phyloP scores from a whole-genome alignment of 1,140 invertebrate genomes.

The Chlorops oryzae region DNA sequence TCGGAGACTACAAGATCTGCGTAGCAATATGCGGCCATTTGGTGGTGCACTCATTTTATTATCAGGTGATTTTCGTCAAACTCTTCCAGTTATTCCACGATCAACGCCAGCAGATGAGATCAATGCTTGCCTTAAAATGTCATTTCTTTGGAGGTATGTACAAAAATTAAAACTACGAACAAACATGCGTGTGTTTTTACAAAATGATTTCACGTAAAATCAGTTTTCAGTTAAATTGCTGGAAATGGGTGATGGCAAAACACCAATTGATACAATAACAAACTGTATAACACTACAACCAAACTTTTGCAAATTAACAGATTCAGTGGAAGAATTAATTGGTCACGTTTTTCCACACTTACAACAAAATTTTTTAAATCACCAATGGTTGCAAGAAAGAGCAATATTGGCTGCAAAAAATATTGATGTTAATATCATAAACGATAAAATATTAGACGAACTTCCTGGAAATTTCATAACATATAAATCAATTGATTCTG shows the following conservation, averaged over 20 bases:
- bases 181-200: slow-evolving; percentile 22
- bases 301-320: slow-evolving; percentile 4
- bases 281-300: slow-evolving; percentile 5
- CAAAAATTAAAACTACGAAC: slow-evolving; percentile 34
- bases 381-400: slow-evolving; percentile 34
- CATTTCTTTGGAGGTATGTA: slow-evolving; percentile 45
- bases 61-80: slow-evolving; percentile 52
- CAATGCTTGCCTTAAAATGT: slow-evolving; percentile 22
- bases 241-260: slow-evolving; percentile 14
- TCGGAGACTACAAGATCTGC: slow-evolving; percentile 41
- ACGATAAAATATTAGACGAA: slow-evolving; percentile 35
- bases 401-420: slow-evolving; percentile 40
- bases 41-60: slow-evolving; percentile 32
- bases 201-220: slow-evolving; percentile 11
- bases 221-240: slow-evolving; percentile 15
- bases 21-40: slow-evolving; percentile 24
- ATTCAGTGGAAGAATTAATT: slow-evolving; percentile 18
- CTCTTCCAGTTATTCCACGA: slow-evolving; percentile 47
- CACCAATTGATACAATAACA: background rate
- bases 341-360: slow-evolving; percentile 5
- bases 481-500: slow-evolving; percentile 42
- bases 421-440: slow-evolving; percentile 38
- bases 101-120: slow-evolving; percentile 47
- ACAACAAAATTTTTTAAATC: slow-evolving; percentile 41
- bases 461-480: slow-evolving; percentile 25